A percentile compares a stretch with the other conserved stretches of the same genome.
Evolutionary conservation across 2,797 vertebrate species (phyloP).

Genomic region (Rhabdomys pumilio): DNA sequence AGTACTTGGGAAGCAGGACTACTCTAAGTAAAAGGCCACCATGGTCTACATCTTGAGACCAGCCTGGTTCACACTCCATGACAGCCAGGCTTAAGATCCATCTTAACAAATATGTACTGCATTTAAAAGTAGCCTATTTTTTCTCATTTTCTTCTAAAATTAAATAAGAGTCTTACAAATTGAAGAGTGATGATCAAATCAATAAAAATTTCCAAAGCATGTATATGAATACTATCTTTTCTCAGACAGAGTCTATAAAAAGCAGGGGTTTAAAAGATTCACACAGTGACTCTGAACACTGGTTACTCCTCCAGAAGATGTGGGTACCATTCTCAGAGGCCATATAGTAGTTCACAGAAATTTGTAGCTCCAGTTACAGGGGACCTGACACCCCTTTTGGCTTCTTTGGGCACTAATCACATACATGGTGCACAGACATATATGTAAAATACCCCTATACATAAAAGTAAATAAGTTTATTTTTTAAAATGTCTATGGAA

Average conservation of each 20-base stretch:
- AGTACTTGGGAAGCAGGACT: background rate
- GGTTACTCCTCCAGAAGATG: background rate
- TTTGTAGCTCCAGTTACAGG: background rate
- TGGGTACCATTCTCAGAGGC: background rate
- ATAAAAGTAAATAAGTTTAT: background rate
- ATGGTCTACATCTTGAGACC: background rate
- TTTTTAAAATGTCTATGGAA: background rate
- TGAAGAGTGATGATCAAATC: slow-evolving; percentile 22
- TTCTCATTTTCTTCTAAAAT: slow-evolving; percentile 39
- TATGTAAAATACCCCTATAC: background rate
- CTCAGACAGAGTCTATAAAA: slow-evolving; percentile 32
- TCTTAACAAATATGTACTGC: background rate
- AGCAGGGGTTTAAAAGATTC: background rate
- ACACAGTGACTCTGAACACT: background rate
- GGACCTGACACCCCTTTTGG: background rate
- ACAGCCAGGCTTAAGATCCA: background rate
- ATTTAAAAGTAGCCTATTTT: slow-evolving; percentile 38
- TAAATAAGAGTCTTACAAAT: slow-evolving; percentile 41
- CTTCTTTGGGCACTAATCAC: background rate
- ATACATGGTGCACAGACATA: background rate
- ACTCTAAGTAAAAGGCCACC: background rate
- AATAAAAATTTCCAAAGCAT: slow-evolving; percentile 27
- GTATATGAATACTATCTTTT: background rate
- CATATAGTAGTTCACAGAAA: background rate
- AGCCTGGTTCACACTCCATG: background rate